Evolutionary conservation across 2,797 vertebrate genomes (phyloP).

Genomic region (Spinibarbus caldwelli): DNA sequence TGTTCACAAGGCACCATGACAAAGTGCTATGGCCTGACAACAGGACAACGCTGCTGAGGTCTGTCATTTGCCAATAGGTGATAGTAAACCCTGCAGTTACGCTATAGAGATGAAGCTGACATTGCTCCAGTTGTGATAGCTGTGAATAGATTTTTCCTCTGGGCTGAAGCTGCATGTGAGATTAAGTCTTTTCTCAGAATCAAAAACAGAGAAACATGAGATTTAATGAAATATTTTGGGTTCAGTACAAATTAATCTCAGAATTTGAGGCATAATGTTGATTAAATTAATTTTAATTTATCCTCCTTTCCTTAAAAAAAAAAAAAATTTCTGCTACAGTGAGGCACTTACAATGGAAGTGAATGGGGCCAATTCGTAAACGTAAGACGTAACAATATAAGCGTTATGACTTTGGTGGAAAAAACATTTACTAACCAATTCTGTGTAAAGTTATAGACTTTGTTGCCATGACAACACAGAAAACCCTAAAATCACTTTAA

Average conservation of each 20-base stretch:
- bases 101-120: slow-evolving; percentile 31
- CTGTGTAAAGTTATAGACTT: not conserved
- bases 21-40: slow-evolving; percentile 51
- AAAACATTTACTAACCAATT: not conserved
- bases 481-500: not conserved
- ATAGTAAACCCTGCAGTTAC: slow-evolving; percentile 38
- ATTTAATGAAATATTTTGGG: not conserved
- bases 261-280: not conserved
- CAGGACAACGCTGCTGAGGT: slow-evolving; percentile 48
- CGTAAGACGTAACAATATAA: not conserved
- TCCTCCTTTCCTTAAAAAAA: not conserved
- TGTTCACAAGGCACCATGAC: slow-evolving; percentile 44
- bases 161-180: not conserved
- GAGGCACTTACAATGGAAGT: not conserved
- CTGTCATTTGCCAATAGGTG: slow-evolving; percentile 42
- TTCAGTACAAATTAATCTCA: not conserved
- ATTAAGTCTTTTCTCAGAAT: slow-evolving; percentile 10
- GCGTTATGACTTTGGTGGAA: too few relatives aligned
- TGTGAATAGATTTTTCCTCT: not conserved
- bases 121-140: not conserved
- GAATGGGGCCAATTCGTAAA: not conserved
- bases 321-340: not conserved
- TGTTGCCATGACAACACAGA: not conserved
- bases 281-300: not conserved
- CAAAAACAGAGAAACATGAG: not conserved